phyloP scores from a whole-genome alignment of 1,140 invertebrate species.

The Sitobion miscanthi region DNA sequence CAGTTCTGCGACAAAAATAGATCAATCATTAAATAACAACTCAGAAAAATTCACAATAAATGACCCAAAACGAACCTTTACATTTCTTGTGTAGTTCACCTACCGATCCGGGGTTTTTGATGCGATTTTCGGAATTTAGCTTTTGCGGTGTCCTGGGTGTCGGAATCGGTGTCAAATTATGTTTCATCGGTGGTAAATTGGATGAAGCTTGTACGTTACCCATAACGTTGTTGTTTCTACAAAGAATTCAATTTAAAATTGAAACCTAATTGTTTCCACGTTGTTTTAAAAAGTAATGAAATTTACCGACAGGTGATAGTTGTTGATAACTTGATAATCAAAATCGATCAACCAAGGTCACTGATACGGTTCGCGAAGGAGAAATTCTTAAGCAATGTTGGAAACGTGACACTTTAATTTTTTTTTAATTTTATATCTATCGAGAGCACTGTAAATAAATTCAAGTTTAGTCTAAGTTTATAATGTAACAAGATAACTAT shows the following conservation, averaged over 20 bases:
- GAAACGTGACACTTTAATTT: not conserved
- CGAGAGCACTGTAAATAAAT: not conserved
- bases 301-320: not conserved
- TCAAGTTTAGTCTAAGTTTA: not conserved
- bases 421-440: not conserved
- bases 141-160: slow-evolving; percentile 55
- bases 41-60: not conserved
- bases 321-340: slow-evolving; percentile 36
- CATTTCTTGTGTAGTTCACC: slow-evolving; percentile 97
- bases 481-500: no score
- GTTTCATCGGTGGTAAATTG: slow-evolving; percentile 62
- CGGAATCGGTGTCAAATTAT: slow-evolving; percentile 61
- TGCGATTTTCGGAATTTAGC: slow-evolving; percentile 61
- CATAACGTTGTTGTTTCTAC: slow-evolving; percentile 62
- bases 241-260: not conserved
- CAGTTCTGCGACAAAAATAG: slow-evolving; percentile 75
- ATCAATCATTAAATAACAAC: not conserved
- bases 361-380: slow-evolving; percentile 10
- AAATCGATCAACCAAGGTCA: not conserved
- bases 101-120: slow-evolving; percentile 89
- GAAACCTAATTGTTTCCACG: slow-evolving; percentile 10
- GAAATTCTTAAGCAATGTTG: not conserved
- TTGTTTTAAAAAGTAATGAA: not conserved
- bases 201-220: slow-evolving; percentile 71
- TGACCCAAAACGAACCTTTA: slow-evolving; percentile 76